Percentiles rank a stretch among this genome's conserved stretches.
phyloP scores from a whole-genome alignment of 2,888 invertebrate genomes.

The Pocota personata region DNA sequence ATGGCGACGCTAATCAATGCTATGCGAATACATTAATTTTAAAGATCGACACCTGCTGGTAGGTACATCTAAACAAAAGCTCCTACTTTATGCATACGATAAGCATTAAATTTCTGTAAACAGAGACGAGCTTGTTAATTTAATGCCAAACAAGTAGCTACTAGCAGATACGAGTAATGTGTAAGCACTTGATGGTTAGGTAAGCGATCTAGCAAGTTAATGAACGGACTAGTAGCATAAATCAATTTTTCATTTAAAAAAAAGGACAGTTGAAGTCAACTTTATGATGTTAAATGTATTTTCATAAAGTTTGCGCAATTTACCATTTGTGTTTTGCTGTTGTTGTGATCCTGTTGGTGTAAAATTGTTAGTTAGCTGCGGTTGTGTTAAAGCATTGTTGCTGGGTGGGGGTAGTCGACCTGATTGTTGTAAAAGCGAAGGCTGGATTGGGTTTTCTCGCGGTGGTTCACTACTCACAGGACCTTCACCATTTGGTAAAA shows the following conservation, averaged over 20 bases:
- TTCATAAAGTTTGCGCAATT: not conserved
- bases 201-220: not conserved
- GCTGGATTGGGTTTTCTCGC: not conserved
- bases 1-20: too few relatives aligned
- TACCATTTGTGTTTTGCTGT: slow-evolving; percentile 42
- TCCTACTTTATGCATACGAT: too few relatives aligned
- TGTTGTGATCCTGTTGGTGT: slow-evolving; percentile 20
- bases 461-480: too few relatives aligned
- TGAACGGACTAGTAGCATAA: not conserved
- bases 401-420: not conserved
- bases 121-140: not conserved
- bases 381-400: slow-evolving; percentile 5
- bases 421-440: slow-evolving; percentile 12
- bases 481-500: not conserved
- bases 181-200: too few relatives aligned
- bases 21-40: too few relatives aligned
- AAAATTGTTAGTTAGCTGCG: not conserved
- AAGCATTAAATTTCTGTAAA: not conserved
- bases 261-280: not conserved
- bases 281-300: not conserved
- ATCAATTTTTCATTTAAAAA: not conserved
- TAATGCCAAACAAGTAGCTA: not conserved
- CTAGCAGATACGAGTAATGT: too few relatives aligned
- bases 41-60: too few relatives aligned
- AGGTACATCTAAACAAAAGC: too few relatives aligned